Evolutionary conservation across 2,113 vertebrate genomes (phyloP), one percentile per base, ranked within the genome.

Genomic region (Pygoscelis antarcticus): DNA sequence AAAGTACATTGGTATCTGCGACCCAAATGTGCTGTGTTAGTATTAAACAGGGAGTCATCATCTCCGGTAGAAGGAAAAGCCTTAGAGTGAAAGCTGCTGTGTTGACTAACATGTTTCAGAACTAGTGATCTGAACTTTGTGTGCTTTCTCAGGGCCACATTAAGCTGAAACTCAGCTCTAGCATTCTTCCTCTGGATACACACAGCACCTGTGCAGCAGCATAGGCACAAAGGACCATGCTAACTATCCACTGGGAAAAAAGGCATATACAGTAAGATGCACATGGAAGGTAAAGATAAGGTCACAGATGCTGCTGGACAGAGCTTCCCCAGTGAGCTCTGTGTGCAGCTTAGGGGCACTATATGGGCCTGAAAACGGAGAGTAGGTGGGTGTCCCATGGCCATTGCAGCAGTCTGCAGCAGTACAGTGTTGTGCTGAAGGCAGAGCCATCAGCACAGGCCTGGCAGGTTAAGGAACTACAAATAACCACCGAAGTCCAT

Each of bases 391-490:
- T 34, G 32, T 19, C 30, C 34, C 42, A 10, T 2, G 22, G 40
- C 23, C 69, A 44, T 1, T 20, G 57, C 61, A 74, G 65, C 71
- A 52, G 29, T 34, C 38, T 38, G 34, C 46, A 14, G 15, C 7
- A 26, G 46, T 26, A 25, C 0, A 0, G 12, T 16, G 44, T 1
- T 15, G 8, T 17, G 68, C 61, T 60, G 51, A 16, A 42, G 62
- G 25, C 82, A 87, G 26, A 62, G 30, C 38, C 65, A 52, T 4
- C 65, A 57, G 36, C 61, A 57, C 46, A 38, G 57, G 46, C 54
- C 77, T 16, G 38, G 38, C 52, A 64, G 16, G n/a, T 27, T 38
- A 18, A 49, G 29, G 26, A 81, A 13, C 65, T n/a, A 34, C 34
- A 77, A 62, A 60, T 27, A 84, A 57, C 34, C 74, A 47, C 16